Conservation (phyloP, 2,797 vertebrate genomes). For the Lutjanus argentimaculatus region DNA sequence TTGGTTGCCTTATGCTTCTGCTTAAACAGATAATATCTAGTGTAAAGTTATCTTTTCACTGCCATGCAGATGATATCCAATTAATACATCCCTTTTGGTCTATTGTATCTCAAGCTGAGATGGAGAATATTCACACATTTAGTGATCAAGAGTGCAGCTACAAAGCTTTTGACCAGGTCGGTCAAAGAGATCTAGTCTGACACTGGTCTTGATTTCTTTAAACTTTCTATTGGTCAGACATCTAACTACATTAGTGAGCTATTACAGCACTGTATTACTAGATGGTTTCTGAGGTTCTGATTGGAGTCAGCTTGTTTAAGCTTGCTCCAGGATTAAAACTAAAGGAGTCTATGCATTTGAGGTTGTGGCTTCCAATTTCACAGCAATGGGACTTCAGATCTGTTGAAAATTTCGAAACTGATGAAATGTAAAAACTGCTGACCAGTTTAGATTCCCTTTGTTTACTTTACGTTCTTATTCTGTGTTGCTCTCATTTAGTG, state of each 20-base stretch:
- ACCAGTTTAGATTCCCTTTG: not conserved
- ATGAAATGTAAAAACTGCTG: no score
- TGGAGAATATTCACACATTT: not conserved
- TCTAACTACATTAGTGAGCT: not conserved
- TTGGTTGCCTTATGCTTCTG: conserved; percentile 4
- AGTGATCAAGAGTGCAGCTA: not conserved
- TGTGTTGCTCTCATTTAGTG: not conserved
- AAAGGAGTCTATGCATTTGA: not conserved
- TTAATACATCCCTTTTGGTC: not conserved
- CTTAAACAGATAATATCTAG: not conserved
- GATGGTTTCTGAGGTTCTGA: not conserved
- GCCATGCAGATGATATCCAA: not conserved
- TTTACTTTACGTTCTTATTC: not conserved
- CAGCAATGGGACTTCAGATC: not conserved
- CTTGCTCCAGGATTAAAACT: not conserved
- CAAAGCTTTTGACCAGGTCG: not conserved
- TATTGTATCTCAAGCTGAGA: not conserved
- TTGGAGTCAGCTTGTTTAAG: not conserved
- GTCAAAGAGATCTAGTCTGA: not conserved
- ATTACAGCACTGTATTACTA: not conserved
- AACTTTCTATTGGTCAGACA: not conserved
- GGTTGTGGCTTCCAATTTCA: not conserved
- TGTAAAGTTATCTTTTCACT: not conserved
- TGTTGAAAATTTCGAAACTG: not conserved
- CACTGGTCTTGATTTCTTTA: not conserved